A percentile compares a stretch with the other conserved stretches of the same genome.
Conservation (phyloP, 2,113 vertebrate species). For the Genyomyrus donnyi region DNA sequence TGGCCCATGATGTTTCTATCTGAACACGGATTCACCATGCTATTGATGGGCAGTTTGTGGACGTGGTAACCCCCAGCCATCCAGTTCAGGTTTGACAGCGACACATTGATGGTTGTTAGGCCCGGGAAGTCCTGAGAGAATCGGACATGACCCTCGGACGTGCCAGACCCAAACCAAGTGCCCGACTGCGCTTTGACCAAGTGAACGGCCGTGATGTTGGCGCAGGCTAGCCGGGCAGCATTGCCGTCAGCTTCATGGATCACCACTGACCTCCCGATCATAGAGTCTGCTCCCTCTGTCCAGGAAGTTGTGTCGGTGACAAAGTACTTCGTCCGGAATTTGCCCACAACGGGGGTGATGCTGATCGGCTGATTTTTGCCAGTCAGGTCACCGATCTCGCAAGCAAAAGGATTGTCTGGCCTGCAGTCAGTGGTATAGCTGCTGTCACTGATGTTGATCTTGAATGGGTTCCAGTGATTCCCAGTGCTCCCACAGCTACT, state of each 20-base stretch:
- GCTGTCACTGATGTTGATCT: conserved; percentile 35
- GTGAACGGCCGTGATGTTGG: conserved; percentile 56
- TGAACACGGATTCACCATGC: conserved; percentile 50
- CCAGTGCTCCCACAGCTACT: conserved; percentile 48
- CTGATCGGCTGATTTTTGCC: conserved; percentile 49
- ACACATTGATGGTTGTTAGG: conserved; percentile 48
- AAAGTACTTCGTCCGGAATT: conserved; percentile 48
- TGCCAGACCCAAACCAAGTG: conserved; percentile 50
- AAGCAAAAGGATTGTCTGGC: conserved; percentile 50
- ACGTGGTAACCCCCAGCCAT: conserved; percentile 60
- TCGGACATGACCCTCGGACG: conserved; percentile 38
- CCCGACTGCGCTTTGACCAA: conserved; percentile 35
- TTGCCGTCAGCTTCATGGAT: conserved; percentile 50
- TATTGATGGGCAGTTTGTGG: conserved; percentile 56
- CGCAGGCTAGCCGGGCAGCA: conserved; percentile 55
- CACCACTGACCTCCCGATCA: conserved; percentile 60
- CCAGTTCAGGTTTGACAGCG: conserved; percentile 43
- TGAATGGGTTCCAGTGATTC: conserved; percentile 64
- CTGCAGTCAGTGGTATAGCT: conserved; percentile 52
- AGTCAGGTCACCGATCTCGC: conserved; percentile 63
- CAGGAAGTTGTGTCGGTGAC: conserved; percentile 65
- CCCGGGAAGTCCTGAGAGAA: conserved; percentile 54
- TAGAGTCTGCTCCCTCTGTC: conserved; percentile 36
- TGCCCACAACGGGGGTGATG: conserved; percentile 30
- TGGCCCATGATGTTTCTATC: conserved; percentile 53